Evolutionary conservation across 2,888 invertebrate species (phyloP).

Genomic region (Philopedon plagiatum): DNA sequence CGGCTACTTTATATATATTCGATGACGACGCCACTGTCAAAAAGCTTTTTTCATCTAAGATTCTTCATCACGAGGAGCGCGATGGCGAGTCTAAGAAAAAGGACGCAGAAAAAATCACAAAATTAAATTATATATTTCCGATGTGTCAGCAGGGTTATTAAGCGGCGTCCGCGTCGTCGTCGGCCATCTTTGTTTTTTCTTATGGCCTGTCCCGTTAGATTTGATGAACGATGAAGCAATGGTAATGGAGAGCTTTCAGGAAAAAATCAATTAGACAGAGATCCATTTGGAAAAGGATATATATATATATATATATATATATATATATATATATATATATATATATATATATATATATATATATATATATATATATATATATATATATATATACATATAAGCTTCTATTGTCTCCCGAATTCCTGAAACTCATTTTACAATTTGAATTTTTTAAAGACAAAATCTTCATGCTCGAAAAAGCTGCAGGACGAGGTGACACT

Average conservation of each 20-base stretch:
- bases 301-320: no score
- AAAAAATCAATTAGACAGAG: no score
- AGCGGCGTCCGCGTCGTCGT: constrained; percentile 58
- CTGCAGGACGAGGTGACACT: constrained; percentile 60
- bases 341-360: no score
- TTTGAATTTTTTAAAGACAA: no score
- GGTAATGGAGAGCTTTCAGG: not conserved
- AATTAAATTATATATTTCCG: constrained; percentile 66
- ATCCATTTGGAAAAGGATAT: no score
- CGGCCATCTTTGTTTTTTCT: constrained; percentile 64
- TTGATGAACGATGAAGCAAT: constrained; percentile 7
- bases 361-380: no score
- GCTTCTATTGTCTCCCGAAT: no score
- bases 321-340: no score
- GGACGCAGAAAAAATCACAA: constrained; percentile 61
- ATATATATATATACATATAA: no score
- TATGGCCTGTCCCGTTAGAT: not conserved
- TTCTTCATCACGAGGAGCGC: constrained; percentile 4
- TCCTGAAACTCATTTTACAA: no score
- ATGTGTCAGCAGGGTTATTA: constrained; percentile 66
- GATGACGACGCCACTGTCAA: not conserved
- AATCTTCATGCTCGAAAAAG: no score
- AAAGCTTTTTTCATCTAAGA: not conserved
- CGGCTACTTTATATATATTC: no score
- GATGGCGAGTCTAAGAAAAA: constrained; percentile 27